Conservation (phyloP, 2,113 vertebrate species). For the Toxotes chatareus region DNA sequence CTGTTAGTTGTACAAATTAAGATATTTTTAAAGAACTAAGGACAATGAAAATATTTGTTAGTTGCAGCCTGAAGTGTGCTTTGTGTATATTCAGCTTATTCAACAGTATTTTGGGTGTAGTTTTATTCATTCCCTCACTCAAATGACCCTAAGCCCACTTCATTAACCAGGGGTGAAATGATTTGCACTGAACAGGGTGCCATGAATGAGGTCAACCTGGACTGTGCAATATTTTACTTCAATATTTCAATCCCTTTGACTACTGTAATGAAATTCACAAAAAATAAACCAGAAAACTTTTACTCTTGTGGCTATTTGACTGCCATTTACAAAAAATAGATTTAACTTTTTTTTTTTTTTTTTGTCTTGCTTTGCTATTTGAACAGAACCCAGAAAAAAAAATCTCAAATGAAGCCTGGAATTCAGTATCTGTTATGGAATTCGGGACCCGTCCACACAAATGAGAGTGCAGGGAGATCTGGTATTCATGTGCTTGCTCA, state of each 20-base stretch:
- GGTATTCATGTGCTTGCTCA: constrained; percentile 76
- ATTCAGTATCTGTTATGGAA: constrained; percentile 53
- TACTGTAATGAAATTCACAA: constrained; percentile 26
- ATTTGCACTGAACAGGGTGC: constrained; percentile 24
- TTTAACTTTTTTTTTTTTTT: neutral
- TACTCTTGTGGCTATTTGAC: constrained; percentile 35
- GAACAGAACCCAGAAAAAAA: constrained; percentile 41
- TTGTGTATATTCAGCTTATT: constrained; percentile 10
- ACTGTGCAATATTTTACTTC: constrained; percentile 15
- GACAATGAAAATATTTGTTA: neutral
- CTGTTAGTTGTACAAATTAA: neutral
- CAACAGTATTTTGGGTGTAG: neutral
- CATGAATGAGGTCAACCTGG: neutral
- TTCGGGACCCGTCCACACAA: constrained; percentile 52
- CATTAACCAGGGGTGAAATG: constrained; percentile 37
- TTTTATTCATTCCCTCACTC: constrained; percentile 23
- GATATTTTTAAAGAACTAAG: constrained; percentile 9
- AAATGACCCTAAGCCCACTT: neutral
- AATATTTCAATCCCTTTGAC: constrained; percentile 7
- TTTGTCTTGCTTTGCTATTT: constrained; percentile 5
- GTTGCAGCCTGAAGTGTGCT: neutral
- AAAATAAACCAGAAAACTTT: constrained; percentile 21
- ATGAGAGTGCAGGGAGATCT: constrained; percentile 65
- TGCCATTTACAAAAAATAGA: constrained; percentile 26
- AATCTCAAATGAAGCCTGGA: constrained; percentile 49